Evolutionary conservation across 2,888 invertebrate species (phyloP).

Genomic region (Rhorus exstirpatorius): DNA sequence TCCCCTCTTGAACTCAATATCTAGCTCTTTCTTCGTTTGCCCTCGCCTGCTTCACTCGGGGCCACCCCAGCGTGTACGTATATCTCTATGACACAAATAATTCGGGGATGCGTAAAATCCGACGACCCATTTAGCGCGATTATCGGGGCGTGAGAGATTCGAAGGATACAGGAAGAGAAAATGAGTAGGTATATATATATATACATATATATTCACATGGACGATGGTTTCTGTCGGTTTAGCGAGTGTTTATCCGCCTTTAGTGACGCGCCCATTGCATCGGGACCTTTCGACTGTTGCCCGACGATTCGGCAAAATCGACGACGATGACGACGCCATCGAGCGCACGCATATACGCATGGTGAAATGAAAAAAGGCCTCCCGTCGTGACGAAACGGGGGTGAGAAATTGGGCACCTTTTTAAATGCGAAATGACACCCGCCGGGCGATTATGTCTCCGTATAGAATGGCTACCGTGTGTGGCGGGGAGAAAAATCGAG

Average conservation of each 20-base stretch:
- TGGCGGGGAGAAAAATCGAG: constrained; percentile 28
- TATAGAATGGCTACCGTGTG: constrained; percentile 67
- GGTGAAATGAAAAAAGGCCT: constrained; percentile 68
- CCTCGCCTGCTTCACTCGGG: constrained; percentile 31
- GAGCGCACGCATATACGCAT: constrained; percentile 47
- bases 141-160: constrained; percentile 82
- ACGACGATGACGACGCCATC: constrained; percentile 63
- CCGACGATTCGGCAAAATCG: constrained; percentile 62
- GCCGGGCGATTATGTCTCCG: constrained; percentile 77
- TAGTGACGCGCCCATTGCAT: constrained; percentile 62
- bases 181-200: constrained; percentile 35
- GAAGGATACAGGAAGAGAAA: constrained; percentile 72
- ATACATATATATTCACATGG: background rate
- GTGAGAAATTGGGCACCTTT: constrained; percentile 85
- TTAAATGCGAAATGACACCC: constrained; percentile 79
- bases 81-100: constrained; percentile 78
- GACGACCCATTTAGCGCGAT: constrained; percentile 80
- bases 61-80: constrained; percentile 37
- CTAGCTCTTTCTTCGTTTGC: constrained; percentile 33
- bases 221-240: constrained; percentile 71
- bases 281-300: constrained; percentile 72
- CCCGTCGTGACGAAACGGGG: constrained; percentile 83
- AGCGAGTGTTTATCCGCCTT: constrained; percentile 75
- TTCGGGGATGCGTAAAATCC: constrained; percentile 86
- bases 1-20: constrained; percentile 33